Evolutionary conservation across 2,888 invertebrate species (phyloP).

Genomic region (Stomorhina lunata): DNA sequence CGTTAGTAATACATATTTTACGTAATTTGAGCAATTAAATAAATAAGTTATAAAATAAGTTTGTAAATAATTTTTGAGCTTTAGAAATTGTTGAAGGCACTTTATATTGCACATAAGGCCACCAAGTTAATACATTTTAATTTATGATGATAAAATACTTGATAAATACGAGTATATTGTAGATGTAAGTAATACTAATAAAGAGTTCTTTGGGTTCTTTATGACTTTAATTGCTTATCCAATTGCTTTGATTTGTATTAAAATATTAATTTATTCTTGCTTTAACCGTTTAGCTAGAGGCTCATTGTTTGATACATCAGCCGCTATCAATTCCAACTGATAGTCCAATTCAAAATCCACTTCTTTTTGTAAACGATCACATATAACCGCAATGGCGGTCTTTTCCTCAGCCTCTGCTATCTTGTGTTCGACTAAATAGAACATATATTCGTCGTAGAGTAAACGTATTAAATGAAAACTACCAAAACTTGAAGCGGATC

Average conservation of each 20-base stretch:
- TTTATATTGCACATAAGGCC: slow-evolving; percentile 63
- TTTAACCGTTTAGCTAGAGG: slow-evolving; percentile 74
- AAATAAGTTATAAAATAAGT: background rate
- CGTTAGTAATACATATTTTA: background rate
- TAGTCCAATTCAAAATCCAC: slow-evolving; percentile 78
- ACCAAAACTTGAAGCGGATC: slow-evolving; percentile 98
- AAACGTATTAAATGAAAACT: slow-evolving; percentile 98
- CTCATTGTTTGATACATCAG: slow-evolving; percentile 56
- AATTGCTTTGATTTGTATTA: background rate
- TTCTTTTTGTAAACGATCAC: slow-evolving; percentile 79
- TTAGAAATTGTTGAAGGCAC: slow-evolving; percentile 54
- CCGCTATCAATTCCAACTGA: slow-evolving; percentile 77
- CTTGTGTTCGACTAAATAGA: slow-evolving; percentile 97
- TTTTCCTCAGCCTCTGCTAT: slow-evolving; percentile 94
- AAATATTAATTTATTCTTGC: slow-evolving; percentile 73
- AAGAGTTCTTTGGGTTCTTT: background rate
- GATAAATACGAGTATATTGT: background rate
- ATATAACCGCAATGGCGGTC: slow-evolving; percentile 97
- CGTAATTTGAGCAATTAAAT: slow-evolving; percentile 48
- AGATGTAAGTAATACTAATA: no score
- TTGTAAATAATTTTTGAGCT: slow-evolving; percentile 44
- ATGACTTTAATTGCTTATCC: background rate
- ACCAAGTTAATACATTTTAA: slow-evolving; percentile 9
- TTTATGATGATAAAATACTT: background rate
- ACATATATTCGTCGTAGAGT: slow-evolving; percentile 99